Evolutionary conservation across 2,113 vertebrate genomes (phyloP).

Genomic region (Monopterus albus): DNA sequence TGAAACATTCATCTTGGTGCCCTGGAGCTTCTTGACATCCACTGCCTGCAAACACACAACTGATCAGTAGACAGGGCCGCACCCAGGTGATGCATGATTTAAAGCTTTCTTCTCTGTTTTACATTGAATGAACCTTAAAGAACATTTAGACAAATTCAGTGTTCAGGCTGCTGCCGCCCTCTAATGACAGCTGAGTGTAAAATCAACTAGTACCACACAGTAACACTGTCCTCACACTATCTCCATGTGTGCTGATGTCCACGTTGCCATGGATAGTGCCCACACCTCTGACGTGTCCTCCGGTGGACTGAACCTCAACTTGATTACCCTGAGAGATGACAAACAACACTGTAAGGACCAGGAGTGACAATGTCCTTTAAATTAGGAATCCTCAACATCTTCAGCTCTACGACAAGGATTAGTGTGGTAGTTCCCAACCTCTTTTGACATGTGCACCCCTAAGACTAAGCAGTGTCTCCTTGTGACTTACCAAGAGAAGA

Average conservation of each 20-base stretch:
- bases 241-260: slow-evolving; percentile 85
- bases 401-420: no score
- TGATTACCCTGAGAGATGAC: slow-evolving; percentile 85
- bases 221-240: slow-evolving; percentile 83
- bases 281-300: slow-evolving; percentile 88
- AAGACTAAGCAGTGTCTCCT: no score
- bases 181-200: slow-evolving; percentile 38
- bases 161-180: slow-evolving; percentile 51
- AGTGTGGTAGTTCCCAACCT: no score
- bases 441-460: no score
- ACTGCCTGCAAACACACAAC: slow-evolving; percentile 82
- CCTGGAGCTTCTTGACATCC: slow-evolving; percentile 91
- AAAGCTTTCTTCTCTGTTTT: not conserved
- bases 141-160: not conserved
- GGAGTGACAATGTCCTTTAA: no score
- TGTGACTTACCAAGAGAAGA: no score
- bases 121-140: no score
- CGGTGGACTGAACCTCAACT: slow-evolving; percentile 84
- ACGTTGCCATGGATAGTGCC: slow-evolving; percentile 91
- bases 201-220: not conserved
- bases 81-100: not conserved
- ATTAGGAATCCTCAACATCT: no score
- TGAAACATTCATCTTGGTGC: slow-evolving; percentile 88
- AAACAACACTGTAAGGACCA: not conserved
- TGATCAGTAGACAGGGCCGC: not conserved